Base-by-base conservation (phyloP, 2,797 vertebrate genomes). In the Zalophus californianus region DNA sequence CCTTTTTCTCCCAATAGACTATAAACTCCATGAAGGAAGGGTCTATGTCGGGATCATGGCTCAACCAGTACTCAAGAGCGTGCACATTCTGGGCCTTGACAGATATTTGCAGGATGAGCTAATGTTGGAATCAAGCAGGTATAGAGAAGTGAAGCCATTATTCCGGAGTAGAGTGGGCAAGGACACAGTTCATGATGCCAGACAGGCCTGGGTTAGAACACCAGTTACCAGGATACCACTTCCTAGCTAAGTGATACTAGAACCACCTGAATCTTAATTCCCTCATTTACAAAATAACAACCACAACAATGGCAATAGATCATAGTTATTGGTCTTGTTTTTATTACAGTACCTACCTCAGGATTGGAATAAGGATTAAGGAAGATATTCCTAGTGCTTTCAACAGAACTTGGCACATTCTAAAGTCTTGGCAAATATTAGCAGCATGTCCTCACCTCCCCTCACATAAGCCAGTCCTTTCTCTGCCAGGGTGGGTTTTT, bases 331-430 rank as follows among this genome's bases (percentile, higher is more conserved):
- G 48, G 2, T 41, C 77, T 92, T 85, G 21, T 88, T 90, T 50
- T 87, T 60, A 44, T 77, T 72, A 78, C 12, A 21, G 2, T 58
- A 64, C 5, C 56, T 88, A 87, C 29, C 2, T 88, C 73, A 79
- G 35, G 35, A 70, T 16, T 91, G 32, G 93, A 93, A 64, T 66
- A 86, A 90, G 25, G 35, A 66, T 92, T 84, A 70, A 82, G 54
- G 50, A 41, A 87, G 66, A 68, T 77, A 72, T 25, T 92, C 78
- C 92, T 50, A 90, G 62, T 44, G 44, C 54, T 91, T 72, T 79
- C 66, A 92, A 68, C 75, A 72, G 86, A 96, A 86, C 1, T 38
- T 89, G 27, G 44, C 50, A 60, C 35, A 16, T 86, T 70, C 73
- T 79, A 88, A 96, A 75, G 66, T 2, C 50, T 79, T 78, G 79